phyloP scores from a whole-genome alignment of 2,797 vertebrate genomes.

The Chiroxiphia lanceolata region DNA sequence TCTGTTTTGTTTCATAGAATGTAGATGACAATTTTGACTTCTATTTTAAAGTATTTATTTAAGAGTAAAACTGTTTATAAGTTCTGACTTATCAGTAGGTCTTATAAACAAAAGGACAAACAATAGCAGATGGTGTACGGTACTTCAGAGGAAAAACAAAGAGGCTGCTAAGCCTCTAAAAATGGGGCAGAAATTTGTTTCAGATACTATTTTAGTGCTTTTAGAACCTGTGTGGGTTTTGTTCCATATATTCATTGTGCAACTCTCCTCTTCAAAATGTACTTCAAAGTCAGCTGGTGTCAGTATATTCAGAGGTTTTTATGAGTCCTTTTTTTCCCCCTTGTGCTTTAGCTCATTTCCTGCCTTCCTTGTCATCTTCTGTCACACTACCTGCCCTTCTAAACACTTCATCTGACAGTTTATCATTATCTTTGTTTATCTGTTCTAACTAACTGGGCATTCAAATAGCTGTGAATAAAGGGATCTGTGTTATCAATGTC shows the following conservation, averaged over 20 bases:
- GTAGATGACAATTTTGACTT: neutral
- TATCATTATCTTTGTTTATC: slow-evolving; percentile 43
- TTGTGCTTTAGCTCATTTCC: neutral
- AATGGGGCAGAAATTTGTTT: neutral
- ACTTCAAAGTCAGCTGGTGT: neutral
- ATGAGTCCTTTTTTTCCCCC: neutral
- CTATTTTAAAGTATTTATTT: neutral
- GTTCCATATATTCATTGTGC: neutral
- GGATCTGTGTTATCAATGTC: neutral
- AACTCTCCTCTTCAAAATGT: neutral
- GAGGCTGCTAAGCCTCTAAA: neutral
- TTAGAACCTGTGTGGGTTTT: neutral
- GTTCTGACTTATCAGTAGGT: neutral
- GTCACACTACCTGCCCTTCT: neutral
- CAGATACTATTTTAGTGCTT: neutral
- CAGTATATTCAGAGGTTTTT: neutral
- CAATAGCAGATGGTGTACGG: neutral
- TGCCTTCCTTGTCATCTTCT: slow-evolving; percentile 17
- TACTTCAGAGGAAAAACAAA: neutral
- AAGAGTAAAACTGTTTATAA: neutral
- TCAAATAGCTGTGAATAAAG: neutral
- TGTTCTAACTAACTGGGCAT: neutral
- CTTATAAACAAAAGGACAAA: neutral
- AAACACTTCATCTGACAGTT: neutral
- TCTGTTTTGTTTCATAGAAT: neutral